Conservation (phyloP, 2,888 invertebrate genomes). For the Gastracanthus pulcherrimus region DNA sequence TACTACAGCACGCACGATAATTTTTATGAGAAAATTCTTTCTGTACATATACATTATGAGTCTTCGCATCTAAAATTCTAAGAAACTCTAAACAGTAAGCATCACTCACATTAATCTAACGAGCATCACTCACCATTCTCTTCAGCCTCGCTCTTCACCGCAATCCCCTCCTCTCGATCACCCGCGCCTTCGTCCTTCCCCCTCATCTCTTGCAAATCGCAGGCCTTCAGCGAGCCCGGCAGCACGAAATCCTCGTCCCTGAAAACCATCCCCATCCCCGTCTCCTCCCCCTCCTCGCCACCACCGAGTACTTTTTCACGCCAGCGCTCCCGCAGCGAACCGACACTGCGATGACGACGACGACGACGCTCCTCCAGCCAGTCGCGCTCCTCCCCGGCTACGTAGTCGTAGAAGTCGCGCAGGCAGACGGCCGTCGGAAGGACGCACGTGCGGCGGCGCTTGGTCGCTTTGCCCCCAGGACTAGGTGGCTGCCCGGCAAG, state of each 20-base stretch:
- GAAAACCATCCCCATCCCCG: slow-evolving; percentile 14
- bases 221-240: slow-evolving; percentile 68
- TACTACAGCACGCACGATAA: too few relatives aligned
- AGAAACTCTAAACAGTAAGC: too few relatives aligned
- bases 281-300: neutral
- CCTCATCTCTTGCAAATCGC: slow-evolving; percentile 22
- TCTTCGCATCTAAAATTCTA: too few relatives aligned
- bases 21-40: too few relatives aligned
- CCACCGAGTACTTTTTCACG: neutral
- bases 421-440: slow-evolving; percentile 79
- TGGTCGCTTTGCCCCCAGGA: slow-evolving; percentile 5
- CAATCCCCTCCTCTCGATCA: neutral
- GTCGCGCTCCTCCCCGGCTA: slow-evolving; percentile 78
- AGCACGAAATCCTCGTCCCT: slow-evolving; percentile 66
- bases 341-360: slow-evolving; percentile 70
- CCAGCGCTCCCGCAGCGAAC: neutral
- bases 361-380: slow-evolving; percentile 78
- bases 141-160: neutral
- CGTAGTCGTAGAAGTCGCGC: slow-evolving; percentile 80
- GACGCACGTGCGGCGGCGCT: slow-evolving; percentile 27
- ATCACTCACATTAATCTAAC: too few relatives aligned
- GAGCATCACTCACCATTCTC: too few relatives aligned
- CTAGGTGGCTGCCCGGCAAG: neutral
- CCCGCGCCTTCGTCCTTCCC: neutral
- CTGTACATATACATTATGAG: too few relatives aligned